phyloP scores from a whole-genome alignment of 2,113 vertebrate genomes.

The Emydura subglobosa region DNA sequence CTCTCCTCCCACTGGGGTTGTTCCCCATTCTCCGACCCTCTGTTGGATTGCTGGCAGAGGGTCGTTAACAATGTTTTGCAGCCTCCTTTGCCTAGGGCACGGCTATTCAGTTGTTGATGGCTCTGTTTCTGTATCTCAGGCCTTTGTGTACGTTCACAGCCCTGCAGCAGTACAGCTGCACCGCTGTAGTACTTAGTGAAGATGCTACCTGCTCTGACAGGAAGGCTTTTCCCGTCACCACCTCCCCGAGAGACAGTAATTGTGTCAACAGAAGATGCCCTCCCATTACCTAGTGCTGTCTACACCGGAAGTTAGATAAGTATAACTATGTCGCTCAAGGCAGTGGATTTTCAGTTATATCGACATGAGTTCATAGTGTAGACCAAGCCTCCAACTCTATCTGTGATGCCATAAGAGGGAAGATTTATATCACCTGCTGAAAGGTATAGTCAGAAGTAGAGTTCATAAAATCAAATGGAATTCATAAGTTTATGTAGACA shows the following conservation, averaged over 20 bases:
- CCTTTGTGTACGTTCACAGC: neutral
- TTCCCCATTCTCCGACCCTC: neutral
- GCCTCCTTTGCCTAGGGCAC: slow-evolving; percentile 32
- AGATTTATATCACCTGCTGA: slow-evolving; percentile 27
- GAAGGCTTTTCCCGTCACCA: no score
- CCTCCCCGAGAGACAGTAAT: no score
- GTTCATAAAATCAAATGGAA: slow-evolving; percentile 51
- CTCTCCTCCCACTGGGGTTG: neutral
- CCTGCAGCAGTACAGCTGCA: no score
- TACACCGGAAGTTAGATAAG: no score
- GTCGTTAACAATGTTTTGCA: neutral
- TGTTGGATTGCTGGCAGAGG: slow-evolving; percentile 25
- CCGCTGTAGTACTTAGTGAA: no score
- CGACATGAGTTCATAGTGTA: no score
- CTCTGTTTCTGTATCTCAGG: neutral
- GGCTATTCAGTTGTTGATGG: slow-evolving; percentile 55
- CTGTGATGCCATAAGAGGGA: slow-evolving; percentile 7
- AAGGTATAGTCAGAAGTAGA: slow-evolving; percentile 43
- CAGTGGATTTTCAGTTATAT: no score
- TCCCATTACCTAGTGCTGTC: no score
- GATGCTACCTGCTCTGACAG: no score
- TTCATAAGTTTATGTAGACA: neutral
- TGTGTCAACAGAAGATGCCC: no score
- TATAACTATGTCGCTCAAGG: no score
- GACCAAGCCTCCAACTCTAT: neutral